Evolutionary conservation across 2,113 vertebrate species (phyloP).

Genomic region (Xyliphius kryptos): DNA sequence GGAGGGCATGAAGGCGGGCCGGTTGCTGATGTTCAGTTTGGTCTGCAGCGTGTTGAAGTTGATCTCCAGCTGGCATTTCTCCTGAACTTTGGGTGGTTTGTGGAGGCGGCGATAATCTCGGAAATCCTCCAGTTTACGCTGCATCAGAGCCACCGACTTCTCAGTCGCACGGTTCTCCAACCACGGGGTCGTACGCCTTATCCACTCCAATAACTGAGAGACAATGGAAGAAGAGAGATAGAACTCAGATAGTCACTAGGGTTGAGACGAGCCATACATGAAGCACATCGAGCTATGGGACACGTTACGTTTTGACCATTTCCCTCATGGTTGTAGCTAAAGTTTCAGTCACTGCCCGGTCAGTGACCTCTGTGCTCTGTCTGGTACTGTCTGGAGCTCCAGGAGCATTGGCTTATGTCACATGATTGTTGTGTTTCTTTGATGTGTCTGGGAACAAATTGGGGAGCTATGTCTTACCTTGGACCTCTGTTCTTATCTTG

Average conservation of each 20-base stretch:
- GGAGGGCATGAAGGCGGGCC: conserved; percentile 96
- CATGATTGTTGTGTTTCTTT: too few relatives aligned
- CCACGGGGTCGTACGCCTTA: conserved; percentile 94
- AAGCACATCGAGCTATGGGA: too few relatives aligned
- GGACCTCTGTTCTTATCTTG: too few relatives aligned
- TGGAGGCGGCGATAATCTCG: conserved; percentile 93
- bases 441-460: too few relatives aligned
- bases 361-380: too few relatives aligned
- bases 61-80: conserved; percentile 98
- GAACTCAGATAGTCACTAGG: not conserved
- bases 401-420: too few relatives aligned
- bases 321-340: too few relatives aligned
- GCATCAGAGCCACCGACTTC: conserved; percentile 93
- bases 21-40: conserved; percentile 92
- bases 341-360: too few relatives aligned
- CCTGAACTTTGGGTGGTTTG: conserved; percentile 95
- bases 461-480: too few relatives aligned
- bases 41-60: conserved; percentile 98
- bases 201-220: conserved; percentile 83
- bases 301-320: too few relatives aligned
- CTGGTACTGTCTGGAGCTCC: too few relatives aligned
- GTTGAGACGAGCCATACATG: too few relatives aligned
- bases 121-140: conserved; percentile 94
- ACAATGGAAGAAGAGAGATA: not conserved
- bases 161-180: conserved; percentile 89